Base-by-base conservation (phyloP, 2,113 vertebrate species). In the Ageneiosus marmoratus region DNA sequence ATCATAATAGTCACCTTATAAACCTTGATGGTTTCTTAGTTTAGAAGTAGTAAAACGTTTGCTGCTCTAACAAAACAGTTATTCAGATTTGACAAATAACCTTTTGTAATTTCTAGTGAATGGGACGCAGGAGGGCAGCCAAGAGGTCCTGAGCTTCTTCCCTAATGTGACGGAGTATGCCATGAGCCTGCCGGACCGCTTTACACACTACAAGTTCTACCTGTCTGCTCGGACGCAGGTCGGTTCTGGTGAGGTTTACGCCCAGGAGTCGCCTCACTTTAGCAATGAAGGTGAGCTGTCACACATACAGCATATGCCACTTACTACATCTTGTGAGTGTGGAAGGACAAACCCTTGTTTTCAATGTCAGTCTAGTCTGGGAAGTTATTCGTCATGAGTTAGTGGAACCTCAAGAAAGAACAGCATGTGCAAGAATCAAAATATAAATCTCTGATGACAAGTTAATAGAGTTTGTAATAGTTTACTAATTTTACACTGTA, bases 151-250 rank as follows among this genome's bases (percentile, higher is more conserved):
- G 90, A 93, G 88, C 79, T 95, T 99, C 82, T 92, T 89, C 69
- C 94, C 95, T 50, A 98, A 99, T 20, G 92, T 94, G 91, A 99
- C 98, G 0, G 91, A 91, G 65, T 96, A 95, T 90, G 92, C 83
- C 0, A 73, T 98, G 67, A 95, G 91, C 58, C 92, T 96, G 85
- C 95, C 94, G 0, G 95, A 98, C 85, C 95, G 95, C 4, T 93
- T 94, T 37, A 95, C 94, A 0, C 97, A 95, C 75, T 98, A 97
- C 69, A 96, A 93, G 88, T 96, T 99, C 88, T 90, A 85, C 79
- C 95, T 99, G 88, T 93, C 95, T 0, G 97, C 97, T 22, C 93
- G 94, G 83, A 97, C 98, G 0, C 95, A 96, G 91, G 95, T 96
- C 91, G 98, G 97, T 44, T 87, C 93, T 0, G 97, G 98, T 77